Evolutionary conservation across 2,888 invertebrate species (phyloP), one percentile per base, ranked within the genome.

Genomic region (Chymomyza fuscimana): DNA sequence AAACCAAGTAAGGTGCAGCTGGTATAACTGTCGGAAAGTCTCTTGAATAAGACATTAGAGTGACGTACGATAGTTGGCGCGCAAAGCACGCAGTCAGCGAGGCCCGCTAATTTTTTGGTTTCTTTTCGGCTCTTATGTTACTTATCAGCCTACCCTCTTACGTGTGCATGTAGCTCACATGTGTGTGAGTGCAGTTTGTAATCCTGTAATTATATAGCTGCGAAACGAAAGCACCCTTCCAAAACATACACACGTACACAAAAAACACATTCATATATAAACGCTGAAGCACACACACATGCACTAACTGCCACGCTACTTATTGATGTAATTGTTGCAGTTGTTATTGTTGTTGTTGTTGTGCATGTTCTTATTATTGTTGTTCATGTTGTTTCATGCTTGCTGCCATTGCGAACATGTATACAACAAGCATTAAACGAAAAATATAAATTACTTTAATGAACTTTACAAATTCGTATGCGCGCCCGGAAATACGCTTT

Each of bases 391-490:
- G 74, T 72, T 67, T 76, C 79, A 77, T 76, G 77, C 72, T 77
- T 77, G 12, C 15, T 65, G 46, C n/a, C 50, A 25, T 25, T 64
- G 64, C 54, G n/a, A 73, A 79, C 69, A 78, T 76, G 78, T 86
- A 32, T 32, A 79, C 77, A 84, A 81, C 81, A 74, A 77, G 87
- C 81, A 84, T 84, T 84, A 70, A 87, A 85, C 81, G 80, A 77
- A 75, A 76, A 81, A 87, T 87, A 86, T 86, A 87, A 86, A 86
- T 86, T 86, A 86, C 86, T 87, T 86, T 86, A 86, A 86, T 86
- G 86, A 86, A 86, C 86, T 86, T 86, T 86, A 76, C 81, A 83
- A 86, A 87, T 85, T 87, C 87, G 81, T 83, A 86, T 82, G 85
- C 82, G 75, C 82, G 76, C 73, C 86, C 85, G 85, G 85, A 85